phyloP scores from a whole-genome alignment of 92 coral and sea anemone species.

The Phenganax subtilis region DNA sequence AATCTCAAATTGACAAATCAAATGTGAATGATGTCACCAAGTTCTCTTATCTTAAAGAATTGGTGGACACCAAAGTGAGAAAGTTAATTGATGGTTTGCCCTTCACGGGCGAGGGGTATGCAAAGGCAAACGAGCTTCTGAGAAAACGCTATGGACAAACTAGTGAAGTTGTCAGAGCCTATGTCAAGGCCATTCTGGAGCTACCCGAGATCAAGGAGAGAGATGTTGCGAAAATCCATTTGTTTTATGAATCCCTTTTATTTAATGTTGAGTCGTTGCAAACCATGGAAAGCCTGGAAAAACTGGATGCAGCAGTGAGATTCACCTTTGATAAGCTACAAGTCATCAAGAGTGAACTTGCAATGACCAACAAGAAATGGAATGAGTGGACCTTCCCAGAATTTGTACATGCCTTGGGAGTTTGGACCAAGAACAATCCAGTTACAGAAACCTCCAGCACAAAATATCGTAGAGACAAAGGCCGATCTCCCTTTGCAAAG shows the following conservation, averaged over 20 bases:
- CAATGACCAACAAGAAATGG: neutral
- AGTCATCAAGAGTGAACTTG: constrained; percentile 2
- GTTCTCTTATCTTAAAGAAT: constrained; percentile 56
- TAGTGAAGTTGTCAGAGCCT: constrained; percentile 52
- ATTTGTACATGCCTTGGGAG: constrained; percentile 40
- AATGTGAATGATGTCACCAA: constrained; percentile 40
- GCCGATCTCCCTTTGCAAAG: constrained; percentile 23
- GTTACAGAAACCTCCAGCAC: neutral
- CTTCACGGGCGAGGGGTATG: constrained; percentile 53
- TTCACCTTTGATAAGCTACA: neutral
- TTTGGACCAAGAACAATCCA: constrained; percentile 57
- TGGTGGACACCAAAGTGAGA: constrained; percentile 47
- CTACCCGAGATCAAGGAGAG: constrained; percentile 49
- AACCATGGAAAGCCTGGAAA: neutral
- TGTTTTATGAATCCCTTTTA: constrained; percentile 42
- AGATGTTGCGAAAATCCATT: constrained; percentile 53
- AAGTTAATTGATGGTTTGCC: constrained; percentile 60
- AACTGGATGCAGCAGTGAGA: constrained; percentile 5
- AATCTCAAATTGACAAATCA: constrained; percentile 35
- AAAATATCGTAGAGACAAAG: neutral
- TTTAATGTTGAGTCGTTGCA: neutral
- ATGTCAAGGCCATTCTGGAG: constrained; percentile 52
- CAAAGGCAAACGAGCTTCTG: constrained; percentile 40
- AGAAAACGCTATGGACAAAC: constrained; percentile 44
- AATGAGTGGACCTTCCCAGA: neutral